Evolutionary conservation across 2,797 vertebrate species (phyloP).

Genomic region (Artibeus jamaicensis): DNA sequence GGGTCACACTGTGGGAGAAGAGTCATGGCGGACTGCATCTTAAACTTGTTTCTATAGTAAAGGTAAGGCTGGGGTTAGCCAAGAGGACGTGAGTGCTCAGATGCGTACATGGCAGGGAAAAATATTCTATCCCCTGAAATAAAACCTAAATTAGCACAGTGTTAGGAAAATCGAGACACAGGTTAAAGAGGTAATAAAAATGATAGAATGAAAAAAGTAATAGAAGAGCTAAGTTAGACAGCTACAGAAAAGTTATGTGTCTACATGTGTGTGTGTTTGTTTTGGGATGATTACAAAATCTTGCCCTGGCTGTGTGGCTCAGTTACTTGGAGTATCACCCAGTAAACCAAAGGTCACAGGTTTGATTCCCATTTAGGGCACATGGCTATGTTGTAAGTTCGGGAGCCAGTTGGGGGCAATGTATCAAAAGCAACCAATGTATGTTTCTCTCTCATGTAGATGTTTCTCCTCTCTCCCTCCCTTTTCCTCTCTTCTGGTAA

Average conservation of each 20-base stretch:
- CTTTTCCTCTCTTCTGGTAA: not conserved
- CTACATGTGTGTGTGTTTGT: accelerated
- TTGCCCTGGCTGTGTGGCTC: not conserved
- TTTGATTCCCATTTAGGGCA: not conserved
- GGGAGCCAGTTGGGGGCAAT: not conserved
- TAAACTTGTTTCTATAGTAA: not conserved
- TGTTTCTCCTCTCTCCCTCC: not conserved
- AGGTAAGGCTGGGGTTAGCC: not conserved
- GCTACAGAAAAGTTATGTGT: not conserved
- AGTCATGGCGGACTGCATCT: not conserved
- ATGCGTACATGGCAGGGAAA: not conserved
- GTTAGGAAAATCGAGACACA: not conserved
- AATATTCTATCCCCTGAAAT: not conserved
- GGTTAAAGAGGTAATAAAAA: not conserved
- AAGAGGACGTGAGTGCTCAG: not conserved
- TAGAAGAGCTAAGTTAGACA: not conserved
- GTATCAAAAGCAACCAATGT: not conserved
- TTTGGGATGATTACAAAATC: not conserved
- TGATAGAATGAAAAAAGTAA: not conserved
- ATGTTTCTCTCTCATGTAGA: not conserved
- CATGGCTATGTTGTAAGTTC: not conserved
- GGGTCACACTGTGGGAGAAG: not conserved
- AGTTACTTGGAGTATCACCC: not conserved
- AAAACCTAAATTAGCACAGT: not conserved
- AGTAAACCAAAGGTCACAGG: not conserved